Conservation (phyloP, 2,888 invertebrate species). For the Odontocerum albicorne region DNA sequence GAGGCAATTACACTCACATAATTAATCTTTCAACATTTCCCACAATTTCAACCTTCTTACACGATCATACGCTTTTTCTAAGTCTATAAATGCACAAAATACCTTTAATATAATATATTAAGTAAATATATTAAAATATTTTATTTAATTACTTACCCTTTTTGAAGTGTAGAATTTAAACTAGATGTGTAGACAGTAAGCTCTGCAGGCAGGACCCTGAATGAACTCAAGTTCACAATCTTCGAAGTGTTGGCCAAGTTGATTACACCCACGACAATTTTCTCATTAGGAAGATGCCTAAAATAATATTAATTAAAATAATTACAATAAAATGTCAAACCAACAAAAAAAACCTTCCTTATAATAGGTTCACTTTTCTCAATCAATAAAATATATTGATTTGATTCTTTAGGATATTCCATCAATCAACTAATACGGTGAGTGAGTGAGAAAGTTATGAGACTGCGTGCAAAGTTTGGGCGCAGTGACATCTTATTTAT, state of each 20-base stretch:
- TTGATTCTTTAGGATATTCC: too few relatives aligned
- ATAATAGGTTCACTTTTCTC: too few relatives aligned
- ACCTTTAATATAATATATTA: background rate
- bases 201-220: slow-evolving; percentile 41
- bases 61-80: background rate
- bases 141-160: slow-evolving; percentile 42
- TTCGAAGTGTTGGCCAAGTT: slow-evolving; percentile 48
- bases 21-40: too few relatives aligned
- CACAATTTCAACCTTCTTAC: too few relatives aligned
- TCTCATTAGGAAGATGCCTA: slow-evolving; percentile 40
- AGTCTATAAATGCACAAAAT: background rate
- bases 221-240: slow-evolving; percentile 44
- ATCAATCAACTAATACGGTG: too few relatives aligned
- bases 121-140: background rate
- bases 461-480: too few relatives aligned
- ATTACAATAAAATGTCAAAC: too few relatives aligned
- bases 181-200: slow-evolving; percentile 47
- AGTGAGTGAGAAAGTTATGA: too few relatives aligned
- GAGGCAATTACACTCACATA: too few relatives aligned
- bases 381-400: too few relatives aligned
- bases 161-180: slow-evolving; percentile 42
- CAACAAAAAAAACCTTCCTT: too few relatives aligned
- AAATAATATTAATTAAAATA: background rate
- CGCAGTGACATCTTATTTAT: too few relatives aligned
- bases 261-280: slow-evolving; percentile 48